Base-by-base conservation (phyloP, 2,888 invertebrate species). In the Stenolophus ochropezus region DNA sequence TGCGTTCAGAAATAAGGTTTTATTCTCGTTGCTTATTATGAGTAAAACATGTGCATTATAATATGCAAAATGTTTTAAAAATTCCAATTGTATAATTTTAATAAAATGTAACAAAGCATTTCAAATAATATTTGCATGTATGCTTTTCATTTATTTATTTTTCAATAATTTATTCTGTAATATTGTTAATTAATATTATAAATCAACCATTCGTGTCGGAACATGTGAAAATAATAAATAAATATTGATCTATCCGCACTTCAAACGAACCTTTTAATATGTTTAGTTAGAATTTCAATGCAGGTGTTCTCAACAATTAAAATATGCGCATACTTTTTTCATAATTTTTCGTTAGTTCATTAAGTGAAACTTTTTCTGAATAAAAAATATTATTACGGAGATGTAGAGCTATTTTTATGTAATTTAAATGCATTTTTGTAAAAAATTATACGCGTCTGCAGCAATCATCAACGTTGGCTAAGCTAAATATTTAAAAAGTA, bases 161-260 rank as follows among this genome's bases (percentile, higher is more conserved):
- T 69, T 69, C 65, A n/a, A 69, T 69, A 69, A 33, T 69, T 27
- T 33, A 33, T 69, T 27, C 25, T 27, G 61, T 69, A 27, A 69
- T 69, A 4, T 18, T 69, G 18, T 42, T 69, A 69, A 69, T 69
- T 69, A 69, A 69, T 33, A 69, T 27, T 33, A 69, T 69, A 33
- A 69, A 27, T 69, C 65, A 69, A 5, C 11, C 65, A 69, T 69
- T 69, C 65, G 65, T 69, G 18, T 33, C 11, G 42, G 27, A 20
- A 69, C 33, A 69, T 69, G 33, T 16, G 65, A 69, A 69, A 33
- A 69, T 61, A 27, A 27, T 69, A 69, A 69, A 69, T 69, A 69
- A 69, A 69, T 69, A 69, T 69, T 69, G 27, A 33, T 69, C 33
- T 69, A 18, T 33, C 33, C 14, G 21, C n/a, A 58, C 25, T 58